A percentile compares a stretch with the other conserved stretches of the same genome.
Evolutionary conservation across 2,888 invertebrate species (phyloP).

Genomic region (Drosophila quasianomalipes): DNA sequence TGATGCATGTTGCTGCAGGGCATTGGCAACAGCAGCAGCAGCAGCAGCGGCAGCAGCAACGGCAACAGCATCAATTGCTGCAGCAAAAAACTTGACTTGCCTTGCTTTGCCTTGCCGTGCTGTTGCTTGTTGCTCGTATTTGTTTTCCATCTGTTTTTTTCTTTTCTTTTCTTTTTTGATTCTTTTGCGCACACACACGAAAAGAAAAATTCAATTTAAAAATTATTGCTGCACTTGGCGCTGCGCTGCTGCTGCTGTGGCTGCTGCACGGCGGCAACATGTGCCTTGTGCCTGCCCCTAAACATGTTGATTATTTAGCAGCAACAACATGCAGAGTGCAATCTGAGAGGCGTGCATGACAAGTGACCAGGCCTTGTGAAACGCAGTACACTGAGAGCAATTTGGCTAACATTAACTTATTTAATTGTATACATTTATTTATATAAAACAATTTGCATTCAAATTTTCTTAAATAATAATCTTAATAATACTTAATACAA

Average conservation of each 20-base stretch:
- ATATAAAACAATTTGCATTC: no score
- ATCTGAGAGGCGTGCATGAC: slow-evolving; percentile 49
- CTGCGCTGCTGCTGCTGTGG: not conserved
- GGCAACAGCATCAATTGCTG: slow-evolving; percentile 38
- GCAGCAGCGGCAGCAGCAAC: slow-evolving; percentile 33
- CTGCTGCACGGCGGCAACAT: slow-evolving; percentile 67
- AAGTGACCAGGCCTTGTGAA: slow-evolving; percentile 16
- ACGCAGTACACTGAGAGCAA: not conserved
- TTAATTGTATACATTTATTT: not conserved
- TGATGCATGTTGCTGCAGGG: slow-evolving; percentile 77
- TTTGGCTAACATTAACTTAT: not conserved
- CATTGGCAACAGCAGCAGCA: slow-evolving; percentile 39
- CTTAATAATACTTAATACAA: not conserved
- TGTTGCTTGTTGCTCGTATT: slow-evolving; percentile 52
- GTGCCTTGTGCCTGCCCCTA: slow-evolving; percentile 58
- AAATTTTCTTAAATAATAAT: not conserved
- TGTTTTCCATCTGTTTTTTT: slow-evolving; percentile 50
- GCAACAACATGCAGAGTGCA: slow-evolving; percentile 47
- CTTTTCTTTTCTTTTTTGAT: slow-evolving; percentile 23
- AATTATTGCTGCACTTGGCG: slow-evolving; percentile 81
- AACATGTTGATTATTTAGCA: slow-evolving; percentile 80
- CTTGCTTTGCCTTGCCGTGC: slow-evolving; percentile 20
- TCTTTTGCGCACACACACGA: slow-evolving; percentile 15
- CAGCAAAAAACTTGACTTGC: slow-evolving; percentile 53
- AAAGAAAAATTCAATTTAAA: slow-evolving; percentile 81